Base-by-base conservation (phyloP, 2,797 vertebrate genomes). In the Anisognathus igniventris region DNA sequence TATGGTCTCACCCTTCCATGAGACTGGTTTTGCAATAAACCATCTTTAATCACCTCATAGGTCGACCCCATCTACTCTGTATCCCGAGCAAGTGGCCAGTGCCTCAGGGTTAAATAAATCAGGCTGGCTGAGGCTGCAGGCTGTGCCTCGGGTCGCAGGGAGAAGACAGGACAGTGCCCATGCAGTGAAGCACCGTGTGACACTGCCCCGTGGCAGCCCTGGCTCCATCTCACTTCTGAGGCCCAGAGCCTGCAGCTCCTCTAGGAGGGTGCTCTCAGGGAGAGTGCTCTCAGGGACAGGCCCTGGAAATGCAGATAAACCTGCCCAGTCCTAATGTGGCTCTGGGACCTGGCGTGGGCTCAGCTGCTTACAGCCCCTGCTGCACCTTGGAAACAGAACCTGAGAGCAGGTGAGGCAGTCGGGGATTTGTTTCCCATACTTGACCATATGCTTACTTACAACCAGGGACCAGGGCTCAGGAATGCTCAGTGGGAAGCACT, bases 311-410 rank as follows among this genome's bases (percentile, higher is more conserved):
- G 5, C 10, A 60, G 35, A 37, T 19, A 25, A 44, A 54, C 24
- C 50, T 20, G 28, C 57, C 30, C 4, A 10, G n/a, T 54, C 30
- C 47, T 68, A 3, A 24, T 0, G 4, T 6, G 62, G 17, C 30
- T 51, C 60, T 81, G 56, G 40, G 39, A 28, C 10, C 25, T 18
- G 65, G 11, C 0, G 0, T 24, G 66, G 45, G 57, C 61, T 86
- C 54, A 45, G 61, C 51, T 67, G 30, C 56, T 76, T n/a, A 16
- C 54, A 73, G 64, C 31, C 58, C 31, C 22, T 17, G 5, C 62
- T 24, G 47, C 1, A 1, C 10, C 0, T 13, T 75, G 58, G 58
- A 39, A 47, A 21, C 0, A 0, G 78, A 64, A 48, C 27, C 44
- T 3, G 7, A 31, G 57, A 12, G 54, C 44, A 24, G 25, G 60